Evolutionary conservation across 2,113 vertebrate genomes (phyloP).

Genomic region (Gymnogyps californianus): DNA sequence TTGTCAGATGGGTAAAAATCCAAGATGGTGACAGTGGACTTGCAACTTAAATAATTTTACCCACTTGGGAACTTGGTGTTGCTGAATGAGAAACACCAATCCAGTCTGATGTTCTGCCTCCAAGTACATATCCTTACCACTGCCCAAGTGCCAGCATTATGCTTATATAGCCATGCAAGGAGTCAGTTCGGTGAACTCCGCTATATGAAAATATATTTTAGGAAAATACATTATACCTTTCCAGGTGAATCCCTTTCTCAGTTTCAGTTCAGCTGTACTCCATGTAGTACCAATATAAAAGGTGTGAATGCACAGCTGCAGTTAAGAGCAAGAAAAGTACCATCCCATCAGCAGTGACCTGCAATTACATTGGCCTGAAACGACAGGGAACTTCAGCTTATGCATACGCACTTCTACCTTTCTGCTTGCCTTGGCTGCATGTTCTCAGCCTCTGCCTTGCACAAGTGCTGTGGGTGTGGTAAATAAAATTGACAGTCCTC

Average conservation of each 20-base stretch:
- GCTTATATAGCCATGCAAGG: not conserved
- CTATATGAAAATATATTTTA: not conserved
- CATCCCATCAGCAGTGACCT: not conserved
- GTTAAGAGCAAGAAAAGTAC: not conserved
- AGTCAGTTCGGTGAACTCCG: not conserved
- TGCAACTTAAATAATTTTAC: not conserved
- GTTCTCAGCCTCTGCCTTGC: not conserved
- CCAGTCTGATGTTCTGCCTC: not conserved
- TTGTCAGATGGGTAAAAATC: not conserved
- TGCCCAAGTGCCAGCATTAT: not conserved
- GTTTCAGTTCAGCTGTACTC: not conserved
- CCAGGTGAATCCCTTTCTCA: not conserved
- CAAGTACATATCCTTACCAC: not conserved
- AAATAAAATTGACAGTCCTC: not conserved
- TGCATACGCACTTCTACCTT: not conserved
- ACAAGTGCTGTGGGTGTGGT: not conserved
- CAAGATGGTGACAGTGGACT: not conserved
- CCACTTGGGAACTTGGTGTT: not conserved
- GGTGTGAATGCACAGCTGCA: not conserved
- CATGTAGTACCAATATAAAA: not conserved
- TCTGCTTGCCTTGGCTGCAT: not conserved
- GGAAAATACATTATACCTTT: not conserved
- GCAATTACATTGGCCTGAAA: not conserved
- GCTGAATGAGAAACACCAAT: not conserved
- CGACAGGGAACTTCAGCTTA: not conserved